Conservation (phyloP, 2,888 invertebrate genomes). For the Hirtodrosophila histrioides region DNA sequence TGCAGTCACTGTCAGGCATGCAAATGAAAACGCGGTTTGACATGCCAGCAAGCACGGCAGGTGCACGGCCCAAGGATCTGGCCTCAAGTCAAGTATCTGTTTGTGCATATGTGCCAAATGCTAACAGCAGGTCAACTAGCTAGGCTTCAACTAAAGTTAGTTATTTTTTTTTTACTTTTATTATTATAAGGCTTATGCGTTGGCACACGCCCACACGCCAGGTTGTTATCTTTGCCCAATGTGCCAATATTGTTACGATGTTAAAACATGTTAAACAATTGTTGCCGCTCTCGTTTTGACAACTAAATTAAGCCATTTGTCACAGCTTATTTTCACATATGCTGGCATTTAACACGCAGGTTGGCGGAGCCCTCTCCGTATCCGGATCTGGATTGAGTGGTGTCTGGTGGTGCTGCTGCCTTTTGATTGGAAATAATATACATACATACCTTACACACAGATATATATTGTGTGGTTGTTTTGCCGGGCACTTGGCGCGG, state of each 20-base stretch:
- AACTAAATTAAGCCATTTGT: conserved; percentile 85
- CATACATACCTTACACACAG: background rate
- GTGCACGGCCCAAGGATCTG: conserved; percentile 60
- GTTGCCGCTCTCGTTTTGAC: conserved; percentile 56
- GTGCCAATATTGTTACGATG: conserved; percentile 74
- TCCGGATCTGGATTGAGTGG: conserved; percentile 13
- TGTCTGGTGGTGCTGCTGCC: conserved; percentile 55
- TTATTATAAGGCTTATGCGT: too few relatives aligned
- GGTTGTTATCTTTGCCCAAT: conserved; percentile 68
- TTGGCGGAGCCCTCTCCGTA: conserved; percentile 32
- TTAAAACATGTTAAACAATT: conserved; percentile 70
- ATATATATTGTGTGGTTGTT: conserved; percentile 54
- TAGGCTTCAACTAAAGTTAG: conserved; percentile 35
- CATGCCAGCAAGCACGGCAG: conserved; percentile 57
- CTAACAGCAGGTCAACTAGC: conserved; percentile 77
- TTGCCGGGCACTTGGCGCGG: conserved; percentile 52
- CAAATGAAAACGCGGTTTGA: conserved; percentile 65
- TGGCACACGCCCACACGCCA: conserved; percentile 10
- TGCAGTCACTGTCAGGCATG: conserved; percentile 58
- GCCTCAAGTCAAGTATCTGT: conserved; percentile 58
- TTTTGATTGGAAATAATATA: conserved; percentile 72
- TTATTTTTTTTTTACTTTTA: background rate
- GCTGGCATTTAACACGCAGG: conserved; percentile 83
- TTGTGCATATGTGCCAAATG: conserved; percentile 55
- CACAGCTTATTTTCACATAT: conserved; percentile 85